Evolutionary conservation across 2,797 vertebrate species (phyloP), one percentile per base, ranked within the genome.

Genomic region (Garrulus glandarius): DNA sequence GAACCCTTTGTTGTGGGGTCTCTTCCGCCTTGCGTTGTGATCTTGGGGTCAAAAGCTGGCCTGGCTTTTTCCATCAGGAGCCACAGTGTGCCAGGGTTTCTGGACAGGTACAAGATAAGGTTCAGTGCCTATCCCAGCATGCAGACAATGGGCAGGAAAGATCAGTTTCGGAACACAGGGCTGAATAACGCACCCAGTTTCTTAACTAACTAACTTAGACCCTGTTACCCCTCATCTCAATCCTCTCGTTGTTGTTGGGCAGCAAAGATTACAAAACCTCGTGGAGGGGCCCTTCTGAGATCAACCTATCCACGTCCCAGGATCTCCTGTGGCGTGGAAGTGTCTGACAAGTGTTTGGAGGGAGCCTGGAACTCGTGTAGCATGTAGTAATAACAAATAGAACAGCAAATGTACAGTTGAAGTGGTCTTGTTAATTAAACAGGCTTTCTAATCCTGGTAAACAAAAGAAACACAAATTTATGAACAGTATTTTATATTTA

Each of bases 231-330:
- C 13, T 39, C 72, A 21, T 32, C 32, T 60, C 63, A 9, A 0
- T 34, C 41, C 36, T 50, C 0, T 17, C 0, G 0, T 27, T 57
- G 2, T 1, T 84, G 9, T 1, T 18, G 21, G 30, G 52, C 55
- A 61, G 50, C 52, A 50, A 0, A 57, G 18, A 10, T 68, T 5
- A 7, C 64, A 24, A 11, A 71, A 2, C 10, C 41, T 18, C 5
- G 14, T 26, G 11, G 21, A 82, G 23, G 10, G 11, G 5, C 37
- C 49, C 7, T 36, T 61, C 27, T 39, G 79, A 57, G 39, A 37
- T 47, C 14, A n/a, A 1, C 16, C 43, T 3, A 26, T 17, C 55
- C 21, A 5, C 4, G 2, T 44, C 13, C 46, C 17, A 15, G 67
- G 18, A 12, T 24, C 49, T 60, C 9, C 76, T 74, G 34, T 49